Base-by-base conservation (phyloP, 2,888 invertebrate genomes). In the Globia sparganii region DNA sequence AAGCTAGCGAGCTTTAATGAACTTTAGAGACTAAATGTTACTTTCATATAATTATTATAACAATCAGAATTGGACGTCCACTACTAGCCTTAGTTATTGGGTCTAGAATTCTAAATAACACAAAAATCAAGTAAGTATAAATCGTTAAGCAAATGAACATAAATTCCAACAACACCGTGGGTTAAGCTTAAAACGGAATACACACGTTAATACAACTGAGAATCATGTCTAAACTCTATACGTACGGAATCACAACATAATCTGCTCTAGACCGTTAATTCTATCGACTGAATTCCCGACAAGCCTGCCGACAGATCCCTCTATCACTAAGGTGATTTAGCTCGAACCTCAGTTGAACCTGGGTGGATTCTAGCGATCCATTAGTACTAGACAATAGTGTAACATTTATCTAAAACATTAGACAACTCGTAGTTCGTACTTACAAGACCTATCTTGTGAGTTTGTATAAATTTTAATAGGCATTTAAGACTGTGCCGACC, bases 341-440 rank as follows among this genome's bases (percentile, higher is more conserved):
- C 34, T 37, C 28, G 25, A 49, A 64, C 58, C 53, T 64, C 70
- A 31, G 71, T 18, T 37, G 18, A 53, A 75, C 49, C 64, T 61
- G 56, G 13, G 21, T 13, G 62, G 61, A 75, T 69, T 61, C 15
- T 15, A 49, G 25, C 34, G 65, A 66, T 75, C 78, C 82, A 82
- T 82, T 83, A 82, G 78, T 37, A 28, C 72, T 71, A 74, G 64
- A 82, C 61, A 78, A 78, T 82, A 56, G 62, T 62, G 61, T 56
- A 64, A 68, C 69, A 59, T 75, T 59, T 64, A 53, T 78, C 43
- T 62, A 37, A 62, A n/a, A 18, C 37, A 34, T 62, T 53, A 49
- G 34, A 2, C 13, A 56, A 49, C 15, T 49, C 40, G 40, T 11
- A 61, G 40, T n/a, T 49, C 37, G n/a, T 4, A 46, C 25, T 37